Evolutionary conservation across 2,888 invertebrate genomes (phyloP).

Genomic region (Peribatodes rhomboidaria): DNA sequence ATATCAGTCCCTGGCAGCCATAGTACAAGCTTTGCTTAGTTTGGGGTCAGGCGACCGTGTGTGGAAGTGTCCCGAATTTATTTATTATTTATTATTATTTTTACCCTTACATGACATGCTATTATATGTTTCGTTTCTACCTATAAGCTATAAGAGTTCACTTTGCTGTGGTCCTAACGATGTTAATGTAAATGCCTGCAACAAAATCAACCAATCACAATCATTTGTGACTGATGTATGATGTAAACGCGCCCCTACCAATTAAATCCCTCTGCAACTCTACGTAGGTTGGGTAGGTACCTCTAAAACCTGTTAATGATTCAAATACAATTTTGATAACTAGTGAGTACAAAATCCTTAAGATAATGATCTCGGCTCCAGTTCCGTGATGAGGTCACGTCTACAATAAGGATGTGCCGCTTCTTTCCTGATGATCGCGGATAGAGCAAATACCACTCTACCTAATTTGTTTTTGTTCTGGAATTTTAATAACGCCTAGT

Average conservation of each 20-base stretch:
- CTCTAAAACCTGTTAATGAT: slow-evolving; percentile 29
- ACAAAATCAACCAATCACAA: not conserved
- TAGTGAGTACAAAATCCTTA: slow-evolving; percentile 58
- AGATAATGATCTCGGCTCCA: slow-evolving; percentile 65
- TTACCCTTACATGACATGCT: no score
- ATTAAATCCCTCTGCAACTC: no score
- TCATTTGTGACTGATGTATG: not conserved
- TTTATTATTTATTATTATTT: no score
- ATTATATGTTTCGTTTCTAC: no score
- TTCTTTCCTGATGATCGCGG: slow-evolving; percentile 52
- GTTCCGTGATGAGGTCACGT: slow-evolving; percentile 72
- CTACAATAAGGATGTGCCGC: slow-evolving; percentile 66
- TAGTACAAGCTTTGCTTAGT: no score
- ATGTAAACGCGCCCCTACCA: not conserved
- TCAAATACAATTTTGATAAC: slow-evolving; percentile 56
- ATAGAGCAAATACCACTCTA: slow-evolving; percentile 45
- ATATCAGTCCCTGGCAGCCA: no score
- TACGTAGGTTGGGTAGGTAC: no score
- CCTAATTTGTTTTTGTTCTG: slow-evolving; percentile 34
- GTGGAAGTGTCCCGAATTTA: no score
- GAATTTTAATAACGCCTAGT: slow-evolving; percentile 26
- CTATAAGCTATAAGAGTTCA: no score
- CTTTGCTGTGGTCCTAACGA: no score
- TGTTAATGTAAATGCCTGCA: no score
- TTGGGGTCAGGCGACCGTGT: no score